Evolutionary conservation across 2,888 invertebrate species (phyloP), one percentile per base, ranked within the genome.

Genomic region (Morpho deidamia): DNA sequence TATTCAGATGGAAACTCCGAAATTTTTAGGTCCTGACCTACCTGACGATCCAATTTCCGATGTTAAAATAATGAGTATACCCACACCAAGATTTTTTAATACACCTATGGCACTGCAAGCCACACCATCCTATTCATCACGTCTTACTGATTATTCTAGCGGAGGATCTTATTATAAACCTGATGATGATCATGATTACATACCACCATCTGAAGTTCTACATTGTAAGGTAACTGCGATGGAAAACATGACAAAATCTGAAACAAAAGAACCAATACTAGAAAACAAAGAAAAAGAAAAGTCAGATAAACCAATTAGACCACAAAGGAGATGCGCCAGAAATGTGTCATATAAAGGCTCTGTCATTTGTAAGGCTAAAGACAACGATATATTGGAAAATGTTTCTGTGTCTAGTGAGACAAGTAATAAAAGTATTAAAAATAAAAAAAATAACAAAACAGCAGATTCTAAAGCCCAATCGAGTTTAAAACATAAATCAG

Each of bases 131-230:
- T 89, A 84, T 66, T 80, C 82, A 9, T 87, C 87, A 32, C 76
- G 89, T 7, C 86, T 84, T 40, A 92, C 92, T 1, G 92, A 92
- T 63, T 92, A 92, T 72, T 92, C 92, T 8, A 92, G 92, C 52
- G 87, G 92, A 7, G 90, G 92, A 2, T 92, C 92, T 2, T 92
- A 92, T 65, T 92, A 92, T 65, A 91, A 91, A 58, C 92, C 92
- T 0, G 92, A 92, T 66, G 92, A 92, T 66, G 92, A 92, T 65
- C 91, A 91, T 53, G 92, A 92, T 65, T 85, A 80, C 58, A 58
- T 80, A 49, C 76, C 73, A 35, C 63, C 75, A 8, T 69, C 75
- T 12, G 85, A 86, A 51, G 66, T 69, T 59, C 60, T 79, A 47
- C 73, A 67, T 46, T 76, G 71, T 64, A 65, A 73, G 35, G 69